Percentiles rank a stretch among this genome's conserved stretches.
Evolutionary conservation across 1,140 invertebrate species (phyloP).

Genomic region (Pemphigus obesinymphae): DNA sequence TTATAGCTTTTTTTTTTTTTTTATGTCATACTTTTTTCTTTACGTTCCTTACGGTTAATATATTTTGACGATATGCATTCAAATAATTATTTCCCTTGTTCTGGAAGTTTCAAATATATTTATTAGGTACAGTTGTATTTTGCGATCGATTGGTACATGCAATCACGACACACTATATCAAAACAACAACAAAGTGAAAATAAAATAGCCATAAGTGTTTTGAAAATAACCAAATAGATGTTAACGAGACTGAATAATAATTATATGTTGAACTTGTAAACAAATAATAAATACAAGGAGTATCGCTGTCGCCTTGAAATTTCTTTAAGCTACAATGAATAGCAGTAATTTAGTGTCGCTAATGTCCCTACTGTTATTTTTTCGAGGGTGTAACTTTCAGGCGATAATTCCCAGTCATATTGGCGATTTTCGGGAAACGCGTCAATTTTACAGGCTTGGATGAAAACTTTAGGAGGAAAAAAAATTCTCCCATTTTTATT

Average conservation of each 20-base stretch:
- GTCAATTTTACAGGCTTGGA: too few relatives aligned
- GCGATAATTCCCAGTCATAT: too few relatives aligned
- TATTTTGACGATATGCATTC: not conserved
- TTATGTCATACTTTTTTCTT: not conserved
- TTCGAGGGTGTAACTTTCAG: not conserved
- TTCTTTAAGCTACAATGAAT: constrained; percentile 19
- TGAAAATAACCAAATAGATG: constrained; percentile 5
- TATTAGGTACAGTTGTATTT: not conserved
- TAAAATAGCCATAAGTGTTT: not conserved
- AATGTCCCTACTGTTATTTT: not conserved
- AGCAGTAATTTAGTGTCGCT: constrained; percentile 33
- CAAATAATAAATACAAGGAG: constrained; percentile 14
- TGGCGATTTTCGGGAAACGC: too few relatives aligned
- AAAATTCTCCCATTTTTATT: too few relatives aligned
- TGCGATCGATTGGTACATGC: not conserved
- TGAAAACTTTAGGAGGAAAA: too few relatives aligned
- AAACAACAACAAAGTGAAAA: not conserved
- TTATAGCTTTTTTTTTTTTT: not conserved
- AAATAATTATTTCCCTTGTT: not conserved
- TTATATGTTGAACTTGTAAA: not conserved
- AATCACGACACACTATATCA: not conserved
- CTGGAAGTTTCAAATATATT: not conserved
- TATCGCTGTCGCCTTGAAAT: constrained; percentile 16
- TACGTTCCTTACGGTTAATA: not conserved
- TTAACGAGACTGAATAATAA: constrained; percentile 32